These are phyloP conservation scores for Grantiella picta DNA, from an alignment of 2,113 vertebrate genomes.

Conservation along the genomic window DNA sequence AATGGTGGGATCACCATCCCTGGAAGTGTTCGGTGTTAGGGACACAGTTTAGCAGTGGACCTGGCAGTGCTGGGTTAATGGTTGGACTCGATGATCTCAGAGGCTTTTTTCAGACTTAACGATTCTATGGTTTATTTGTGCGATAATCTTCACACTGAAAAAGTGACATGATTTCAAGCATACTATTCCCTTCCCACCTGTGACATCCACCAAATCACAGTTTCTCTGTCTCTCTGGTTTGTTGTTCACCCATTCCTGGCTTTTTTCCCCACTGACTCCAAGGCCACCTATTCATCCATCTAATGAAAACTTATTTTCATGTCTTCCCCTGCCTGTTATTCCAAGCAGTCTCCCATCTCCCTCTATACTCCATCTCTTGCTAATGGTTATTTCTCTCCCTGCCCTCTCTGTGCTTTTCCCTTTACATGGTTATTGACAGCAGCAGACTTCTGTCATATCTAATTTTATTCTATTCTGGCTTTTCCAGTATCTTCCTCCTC, in stretches of 20 bases:
- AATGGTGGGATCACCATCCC: neutral
- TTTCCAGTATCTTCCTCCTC: neutral
- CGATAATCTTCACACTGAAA: neutral
- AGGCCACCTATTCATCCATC: neutral
- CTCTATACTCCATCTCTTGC: neutral
- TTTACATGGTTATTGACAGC: neutral
- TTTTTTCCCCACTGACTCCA: neutral
- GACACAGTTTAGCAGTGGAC: neutral
- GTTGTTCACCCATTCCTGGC: neutral
- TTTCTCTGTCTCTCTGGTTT: neutral
- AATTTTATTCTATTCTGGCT: neutral
- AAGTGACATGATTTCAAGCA: neutral
- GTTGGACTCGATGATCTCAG: too few species aligned
- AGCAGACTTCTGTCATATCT: neutral
- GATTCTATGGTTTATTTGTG: neutral
- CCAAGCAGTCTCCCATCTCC: neutral
- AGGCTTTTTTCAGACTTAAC: neutral
- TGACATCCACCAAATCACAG: neutral
- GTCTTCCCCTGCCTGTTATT: neutral
- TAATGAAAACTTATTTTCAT: neutral
- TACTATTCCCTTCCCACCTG: rapidly evolving
- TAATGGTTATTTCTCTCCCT: neutral
- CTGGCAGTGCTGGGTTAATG: too few species aligned
- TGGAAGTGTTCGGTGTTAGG: neutral
- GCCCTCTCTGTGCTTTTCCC: neutral